These are phyloP conservation scores for Lypha dubia DNA, from an alignment of 2,888 invertebrate species.

Conservation along the genomic window DNA sequence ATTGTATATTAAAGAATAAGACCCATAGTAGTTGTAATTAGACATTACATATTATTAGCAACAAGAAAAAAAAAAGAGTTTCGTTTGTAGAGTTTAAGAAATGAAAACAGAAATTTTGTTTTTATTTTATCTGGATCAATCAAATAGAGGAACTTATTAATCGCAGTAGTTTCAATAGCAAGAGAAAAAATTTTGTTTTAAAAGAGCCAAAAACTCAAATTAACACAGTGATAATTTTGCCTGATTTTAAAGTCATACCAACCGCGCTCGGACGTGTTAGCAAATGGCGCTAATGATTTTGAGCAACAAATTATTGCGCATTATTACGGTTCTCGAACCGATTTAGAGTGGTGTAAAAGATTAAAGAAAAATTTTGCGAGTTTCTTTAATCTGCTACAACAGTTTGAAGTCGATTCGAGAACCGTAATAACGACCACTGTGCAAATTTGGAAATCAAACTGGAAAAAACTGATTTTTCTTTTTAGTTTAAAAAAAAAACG, in stretches of 20 bases:
- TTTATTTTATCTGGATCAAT: slow-evolving; percentile 26
- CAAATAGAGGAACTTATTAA: slow-evolving; percentile 72
- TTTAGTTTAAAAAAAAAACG: slow-evolving; percentile 7
- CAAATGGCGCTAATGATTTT: no score
- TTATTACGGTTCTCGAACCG: no score
- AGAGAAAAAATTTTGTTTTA: background rate
- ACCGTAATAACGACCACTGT: no score
- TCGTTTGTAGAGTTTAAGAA: slow-evolving; percentile 35
- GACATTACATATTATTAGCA: slow-evolving; percentile 45
- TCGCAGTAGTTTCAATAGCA: slow-evolving; percentile 70
- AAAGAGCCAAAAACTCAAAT: background rate
- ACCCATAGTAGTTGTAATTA: slow-evolving; percentile 38
- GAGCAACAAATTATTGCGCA: no score
- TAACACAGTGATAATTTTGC: background rate
- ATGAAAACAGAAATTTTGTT: slow-evolving; percentile 20
- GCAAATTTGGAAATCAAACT: background rate
- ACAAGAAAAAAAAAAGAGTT: background rate
- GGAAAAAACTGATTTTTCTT: background rate
- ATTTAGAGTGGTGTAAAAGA: no score
- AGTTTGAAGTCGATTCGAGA: no score
- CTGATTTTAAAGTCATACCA: background rate
- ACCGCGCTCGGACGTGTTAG: background rate
- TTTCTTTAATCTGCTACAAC: no score
- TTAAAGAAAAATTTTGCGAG: no score
- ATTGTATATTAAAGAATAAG: slow-evolving; percentile 28